Conservation (phyloP, 2,888 invertebrate genomes). For the Onchidella celtica region DNA sequence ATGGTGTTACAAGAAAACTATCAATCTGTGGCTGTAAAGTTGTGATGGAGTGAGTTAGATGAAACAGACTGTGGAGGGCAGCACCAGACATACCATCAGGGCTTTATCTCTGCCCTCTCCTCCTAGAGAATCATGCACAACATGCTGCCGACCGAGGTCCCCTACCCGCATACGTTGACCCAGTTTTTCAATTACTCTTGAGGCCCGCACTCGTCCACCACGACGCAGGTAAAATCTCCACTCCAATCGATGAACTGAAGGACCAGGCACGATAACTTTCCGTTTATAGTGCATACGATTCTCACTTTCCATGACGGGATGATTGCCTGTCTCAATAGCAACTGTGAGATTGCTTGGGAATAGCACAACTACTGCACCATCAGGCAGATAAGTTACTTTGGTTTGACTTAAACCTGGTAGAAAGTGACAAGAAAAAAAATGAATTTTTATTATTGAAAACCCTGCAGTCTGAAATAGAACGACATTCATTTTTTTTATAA, state of each 20-base stretch:
- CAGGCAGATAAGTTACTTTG: slow-evolving; percentile 77
- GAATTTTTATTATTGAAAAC: no score
- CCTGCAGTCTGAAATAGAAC: no score
- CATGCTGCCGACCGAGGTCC: slow-evolving; percentile 72
- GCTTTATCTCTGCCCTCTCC: slow-evolving; percentile 75
- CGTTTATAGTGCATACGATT: slow-evolving; percentile 77
- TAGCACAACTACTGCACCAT: slow-evolving; percentile 78
- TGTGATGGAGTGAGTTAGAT: slow-evolving; percentile 22
- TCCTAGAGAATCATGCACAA: slow-evolving; percentile 76
- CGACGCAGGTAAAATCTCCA: slow-evolving; percentile 95
- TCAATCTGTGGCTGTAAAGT: slow-evolving; percentile 34
- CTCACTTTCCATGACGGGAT: slow-evolving; percentile 88
- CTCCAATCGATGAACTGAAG: slow-evolving; percentile 89
- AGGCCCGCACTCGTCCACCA: slow-evolving; percentile 73
- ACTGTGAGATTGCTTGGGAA: slow-evolving; percentile 82
- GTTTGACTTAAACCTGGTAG: slow-evolving; percentile 72
- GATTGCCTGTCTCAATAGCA: slow-evolving; percentile 94
- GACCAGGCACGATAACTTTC: slow-evolving; percentile 76
- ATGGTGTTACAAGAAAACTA: no score
- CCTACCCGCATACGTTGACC: slow-evolving; percentile 78
- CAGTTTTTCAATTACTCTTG: slow-evolving; percentile 66
- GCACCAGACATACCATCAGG: slow-evolving; percentile 73
- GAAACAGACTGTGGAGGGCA: slow-evolving; percentile 13
- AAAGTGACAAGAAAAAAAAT: no score
- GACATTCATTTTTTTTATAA: no score